phyloP scores from a whole-genome alignment of 2,888 invertebrate genomes.

The Eulithis testata region DNA sequence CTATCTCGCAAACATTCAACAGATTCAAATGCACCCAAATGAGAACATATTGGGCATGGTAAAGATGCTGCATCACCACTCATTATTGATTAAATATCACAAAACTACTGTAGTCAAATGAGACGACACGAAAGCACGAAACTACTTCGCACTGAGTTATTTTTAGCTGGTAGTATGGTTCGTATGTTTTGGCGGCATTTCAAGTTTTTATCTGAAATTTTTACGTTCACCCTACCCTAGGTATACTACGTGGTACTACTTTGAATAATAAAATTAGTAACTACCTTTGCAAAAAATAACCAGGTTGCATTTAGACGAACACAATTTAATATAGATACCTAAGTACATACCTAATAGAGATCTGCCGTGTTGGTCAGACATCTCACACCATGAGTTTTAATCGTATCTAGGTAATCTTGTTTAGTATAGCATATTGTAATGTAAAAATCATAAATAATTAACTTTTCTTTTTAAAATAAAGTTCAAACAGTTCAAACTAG shows the following conservation, averaged over 20 bases:
- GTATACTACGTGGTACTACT: background rate
- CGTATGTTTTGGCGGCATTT: slow-evolving; percentile 73
- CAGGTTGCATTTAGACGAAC: background rate
- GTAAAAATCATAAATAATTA: too few relatives aligned
- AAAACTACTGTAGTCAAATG: slow-evolving; percentile 1
- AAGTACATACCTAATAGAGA: background rate
- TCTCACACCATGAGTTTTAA: too few relatives aligned
- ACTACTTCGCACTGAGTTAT: slow-evolving; percentile 71
- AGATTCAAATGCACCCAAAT: slow-evolving; percentile 88
- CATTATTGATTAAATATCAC: slow-evolving; percentile 53
- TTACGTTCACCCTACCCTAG: slow-evolving; percentile 7
- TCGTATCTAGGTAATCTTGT: too few relatives aligned
- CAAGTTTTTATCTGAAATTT: slow-evolving; percentile 59
- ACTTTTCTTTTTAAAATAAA: too few relatives aligned
- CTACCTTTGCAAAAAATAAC: too few relatives aligned
- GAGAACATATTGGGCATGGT: slow-evolving; percentile 91
- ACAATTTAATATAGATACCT: background rate
- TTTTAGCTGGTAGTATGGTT: slow-evolving; percentile 69
- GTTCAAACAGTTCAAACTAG: too few relatives aligned
- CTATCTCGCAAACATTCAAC: slow-evolving; percentile 88
- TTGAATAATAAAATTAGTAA: too few relatives aligned
- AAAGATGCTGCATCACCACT: slow-evolving; percentile 84
- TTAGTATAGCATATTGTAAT: too few relatives aligned
- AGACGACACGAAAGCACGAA: slow-evolving; percentile 48
- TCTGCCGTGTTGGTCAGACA: too few relatives aligned